Base-by-base conservation (phyloP, 1,140 invertebrate species). In the Zaprionus vittiger region DNA sequence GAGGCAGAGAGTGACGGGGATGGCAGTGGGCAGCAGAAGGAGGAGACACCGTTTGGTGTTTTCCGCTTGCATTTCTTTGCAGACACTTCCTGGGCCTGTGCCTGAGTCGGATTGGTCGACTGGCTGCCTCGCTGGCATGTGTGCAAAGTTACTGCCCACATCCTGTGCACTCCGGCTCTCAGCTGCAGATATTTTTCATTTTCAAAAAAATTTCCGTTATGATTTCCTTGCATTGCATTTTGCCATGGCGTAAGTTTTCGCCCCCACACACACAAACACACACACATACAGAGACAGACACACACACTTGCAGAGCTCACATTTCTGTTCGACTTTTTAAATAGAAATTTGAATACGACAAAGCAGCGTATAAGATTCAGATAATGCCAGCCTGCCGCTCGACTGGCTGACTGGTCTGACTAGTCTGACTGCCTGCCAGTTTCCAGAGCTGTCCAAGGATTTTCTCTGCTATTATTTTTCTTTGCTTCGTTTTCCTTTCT, bases 321-420 rank as follows among this genome's bases (percentile, higher is more conserved):
- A 68, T 22, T 44, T 34, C 62, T 61, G 55, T 71, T 67, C 66
- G 59, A 73, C 44, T 75, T 69, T 84, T 74, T 70, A 73, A 77
- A 76, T 84, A 66, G 57, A 80, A 87, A 86, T 86, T 86, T 86
- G 83, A 86, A 87, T 86, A 87, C 70, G 69, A 74, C 83, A 87
- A 87, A 83, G 64, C 62, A 68, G 68, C 68, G 76, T 78, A 86
- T 77, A 82, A 81, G 79, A 86, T 86, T 86, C 76, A 86, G 79
- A 85, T 85, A 85, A 76, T 26, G 49, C 63, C 31, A 66, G 80
- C 62, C 82, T 74, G 82, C 49, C 70, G 80, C 68, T 73, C n/a
- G 41, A 47, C 41, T 47, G 41, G 41, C 41, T 47, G 38, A 41
- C 38, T 34, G 31, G 31, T 34, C 31, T 34, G 31, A 34, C 31